Evolutionary conservation across 92 coral and sea anemone genomes (phyloP), one percentile per base, ranked within the genome.

Genomic region (Zoanthus solanderi): DNA sequence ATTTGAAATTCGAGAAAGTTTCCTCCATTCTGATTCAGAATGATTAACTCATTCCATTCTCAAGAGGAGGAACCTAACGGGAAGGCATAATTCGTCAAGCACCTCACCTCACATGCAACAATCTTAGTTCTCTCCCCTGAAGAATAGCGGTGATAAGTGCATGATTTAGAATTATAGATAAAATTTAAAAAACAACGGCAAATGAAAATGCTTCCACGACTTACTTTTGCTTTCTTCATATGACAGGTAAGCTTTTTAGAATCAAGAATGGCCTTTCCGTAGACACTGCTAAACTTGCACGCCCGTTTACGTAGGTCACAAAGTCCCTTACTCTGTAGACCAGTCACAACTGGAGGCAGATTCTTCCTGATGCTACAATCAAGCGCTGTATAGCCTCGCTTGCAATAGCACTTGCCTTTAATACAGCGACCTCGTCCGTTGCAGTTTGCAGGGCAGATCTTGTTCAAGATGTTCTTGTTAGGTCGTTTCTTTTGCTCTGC

Each of bases 191-290:
- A 17, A 17, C 1, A 37, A 1, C 3, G 42, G 42, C 80, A 29
- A n/a, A 13, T 37, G 16, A 10, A 53, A 23, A 15, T 7, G 4
- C 7, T 7, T 6, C 14, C 16, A 61, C 37, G 6, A 77, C 94
- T 34, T 90, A 94, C 97, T 61, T 69, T 76, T 6, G 91, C 94
- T 79, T 93, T 95, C 88, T 90, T 94, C 32, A 89, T 75, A 31
- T 95, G 98, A 68, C 98, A 95, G 56, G 87, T 88, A 42, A 95
- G 86, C 52, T 92, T 93, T 47, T 88, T 89, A 54, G 75, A 65
- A n/a, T 91, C 96, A 90, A 87, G 90, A 94, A 95, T 89, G 9
- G 96, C 96, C 5, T 42, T 34, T 7, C 98, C 98, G 71, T 95
- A 91, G 54, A 93, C 87, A 79, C 98, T 95, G 37, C 87, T 90